phyloP scores from a whole-genome alignment of 2,113 vertebrate genomes.

The Neolamprologus sp. region DNA sequence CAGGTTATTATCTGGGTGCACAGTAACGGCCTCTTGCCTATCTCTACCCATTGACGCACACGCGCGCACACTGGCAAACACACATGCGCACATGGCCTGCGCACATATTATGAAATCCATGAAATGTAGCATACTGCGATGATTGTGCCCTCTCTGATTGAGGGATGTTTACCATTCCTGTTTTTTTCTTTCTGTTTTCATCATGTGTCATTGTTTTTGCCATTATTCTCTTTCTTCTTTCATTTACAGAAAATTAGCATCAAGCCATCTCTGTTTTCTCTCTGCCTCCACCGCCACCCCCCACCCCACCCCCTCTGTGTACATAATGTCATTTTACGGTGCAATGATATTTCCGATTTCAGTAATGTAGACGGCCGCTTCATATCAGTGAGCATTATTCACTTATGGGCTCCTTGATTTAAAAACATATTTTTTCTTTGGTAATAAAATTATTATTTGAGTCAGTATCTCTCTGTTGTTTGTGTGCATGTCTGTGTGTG shows the following conservation, averaged over 20 bases:
- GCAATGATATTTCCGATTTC: constrained; percentile 42
- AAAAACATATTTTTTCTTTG: constrained; percentile 21
- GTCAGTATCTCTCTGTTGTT: neutral
- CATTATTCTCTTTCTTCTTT: constrained; percentile 18
- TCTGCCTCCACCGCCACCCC: neutral
- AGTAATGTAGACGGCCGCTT: constrained; percentile 18
- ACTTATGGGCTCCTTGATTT: constrained; percentile 34
- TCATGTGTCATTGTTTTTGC: constrained; percentile 22
- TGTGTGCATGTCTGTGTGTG: neutral
- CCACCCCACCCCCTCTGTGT: neutral
- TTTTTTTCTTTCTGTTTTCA: constrained; percentile 1
- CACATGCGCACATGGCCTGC: neutral
- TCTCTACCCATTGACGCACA: constrained; percentile 43
- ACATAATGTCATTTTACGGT: constrained; percentile 42
- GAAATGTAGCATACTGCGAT: constrained; percentile 28
- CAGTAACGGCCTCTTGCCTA: constrained; percentile 64
- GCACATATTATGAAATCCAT: constrained; percentile 29
- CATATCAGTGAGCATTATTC: constrained; percentile 43
- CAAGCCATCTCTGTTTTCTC: neutral
- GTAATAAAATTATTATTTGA: constrained; percentile 25
- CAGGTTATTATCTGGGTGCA: constrained; percentile 73
- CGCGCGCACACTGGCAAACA: neutral
- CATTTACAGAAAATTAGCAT: constrained; percentile 40
- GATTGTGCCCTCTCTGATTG: constrained; percentile 40
- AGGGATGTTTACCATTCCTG: constrained; percentile 22